Conservation (phyloP, 1,140 invertebrate genomes). For the Coenobita brevimanus region DNA sequence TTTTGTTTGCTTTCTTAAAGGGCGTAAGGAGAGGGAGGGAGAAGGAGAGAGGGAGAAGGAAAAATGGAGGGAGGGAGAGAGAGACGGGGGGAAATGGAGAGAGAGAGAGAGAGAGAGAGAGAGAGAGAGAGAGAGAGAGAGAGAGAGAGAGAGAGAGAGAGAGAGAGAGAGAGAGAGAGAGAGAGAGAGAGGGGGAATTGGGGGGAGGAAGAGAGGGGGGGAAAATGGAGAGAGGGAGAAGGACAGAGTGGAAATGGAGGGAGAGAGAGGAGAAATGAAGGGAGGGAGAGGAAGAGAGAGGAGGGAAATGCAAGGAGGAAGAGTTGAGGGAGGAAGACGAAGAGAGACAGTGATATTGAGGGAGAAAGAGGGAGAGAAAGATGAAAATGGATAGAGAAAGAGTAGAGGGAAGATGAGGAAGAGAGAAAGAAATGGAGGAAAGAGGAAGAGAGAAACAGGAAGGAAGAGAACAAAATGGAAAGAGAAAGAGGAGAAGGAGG, state of each 20-base stretch:
- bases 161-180: slow-evolving; percentile 32
- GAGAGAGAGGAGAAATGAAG: not conserved
- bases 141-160: slow-evolving; percentile 29
- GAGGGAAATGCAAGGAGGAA: not conserved
- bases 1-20: no score
- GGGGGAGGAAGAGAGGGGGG: slow-evolving; percentile 16
- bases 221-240: not conserved
- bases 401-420: no score
- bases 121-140: not conserved
- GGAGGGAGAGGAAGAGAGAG: slow-evolving; percentile 5
- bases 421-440: no score
- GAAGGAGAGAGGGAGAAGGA: slow-evolving; percentile 16
- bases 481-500: no score
- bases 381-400: no score
- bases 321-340: not conserved
- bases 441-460: no score
- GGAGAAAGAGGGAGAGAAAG: no score
- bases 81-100: no score
- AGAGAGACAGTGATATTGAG: no score
- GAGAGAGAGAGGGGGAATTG: slow-evolving; percentile 12
- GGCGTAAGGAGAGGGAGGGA: no score
- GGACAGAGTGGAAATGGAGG: not conserved
- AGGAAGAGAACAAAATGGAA: no score
- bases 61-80: not conserved
- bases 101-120: no score